phyloP scores from a whole-genome alignment of 2,113 vertebrate genomes.

The Ammodytes marinus region DNA sequence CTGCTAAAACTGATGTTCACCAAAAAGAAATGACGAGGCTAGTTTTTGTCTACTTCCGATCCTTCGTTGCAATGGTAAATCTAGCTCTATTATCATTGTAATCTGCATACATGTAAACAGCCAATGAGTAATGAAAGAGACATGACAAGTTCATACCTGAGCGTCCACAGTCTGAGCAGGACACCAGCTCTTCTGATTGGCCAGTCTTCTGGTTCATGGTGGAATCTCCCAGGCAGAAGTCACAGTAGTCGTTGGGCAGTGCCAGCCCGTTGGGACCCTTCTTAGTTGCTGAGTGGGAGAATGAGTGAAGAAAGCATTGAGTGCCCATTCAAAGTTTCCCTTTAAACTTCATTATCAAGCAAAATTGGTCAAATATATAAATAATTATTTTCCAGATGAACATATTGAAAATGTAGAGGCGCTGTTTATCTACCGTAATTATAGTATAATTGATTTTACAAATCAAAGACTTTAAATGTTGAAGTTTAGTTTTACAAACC shows the following conservation, averaged over 20 bases:
- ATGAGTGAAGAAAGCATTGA: conserved; percentile 25
- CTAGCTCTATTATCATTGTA: too few species aligned
- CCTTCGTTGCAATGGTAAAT: too few species aligned
- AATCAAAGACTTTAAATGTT: not conserved
- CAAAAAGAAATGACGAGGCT: too few species aligned
- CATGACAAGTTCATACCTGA: conserved; percentile 84
- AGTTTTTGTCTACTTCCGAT: too few species aligned
- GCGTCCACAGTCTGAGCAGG: conserved; percentile 97
- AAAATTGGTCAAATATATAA: not conserved
- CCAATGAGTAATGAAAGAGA: not conserved
- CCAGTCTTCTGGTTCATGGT: conserved; percentile 98
- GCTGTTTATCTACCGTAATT: not conserved
- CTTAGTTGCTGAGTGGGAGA: conserved; percentile 85
- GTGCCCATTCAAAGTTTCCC: not conserved
- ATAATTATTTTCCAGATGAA: not conserved
- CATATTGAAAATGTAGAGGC: not conserved
- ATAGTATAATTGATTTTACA: not conserved
- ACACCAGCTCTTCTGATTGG: conserved; percentile 95
- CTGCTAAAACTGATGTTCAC: too few species aligned
- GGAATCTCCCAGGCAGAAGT: conserved; percentile 97
- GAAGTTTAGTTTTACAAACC: conserved; percentile 35
- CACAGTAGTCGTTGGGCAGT: conserved; percentile 96
- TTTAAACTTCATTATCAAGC: not conserved
- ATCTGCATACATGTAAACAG: not conserved
- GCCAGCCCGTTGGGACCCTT: conserved; percentile 95